Evolutionary conservation across 2,888 invertebrate genomes (phyloP).

Genomic region (Drosophila incognita): DNA sequence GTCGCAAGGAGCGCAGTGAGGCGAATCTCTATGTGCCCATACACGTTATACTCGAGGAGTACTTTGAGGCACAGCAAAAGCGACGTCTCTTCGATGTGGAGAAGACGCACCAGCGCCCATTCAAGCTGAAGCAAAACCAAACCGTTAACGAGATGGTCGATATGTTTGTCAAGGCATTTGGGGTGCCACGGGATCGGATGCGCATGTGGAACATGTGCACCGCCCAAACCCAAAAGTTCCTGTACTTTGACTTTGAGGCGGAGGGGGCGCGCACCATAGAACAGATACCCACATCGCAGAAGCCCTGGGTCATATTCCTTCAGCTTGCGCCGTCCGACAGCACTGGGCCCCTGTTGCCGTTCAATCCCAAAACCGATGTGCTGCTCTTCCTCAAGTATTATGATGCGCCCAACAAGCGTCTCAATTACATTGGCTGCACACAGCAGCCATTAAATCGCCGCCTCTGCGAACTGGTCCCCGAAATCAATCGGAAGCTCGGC

Average conservation of each 20-base stretch:
- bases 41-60: slow-evolving; percentile 92
- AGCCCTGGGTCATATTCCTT: slow-evolving; percentile 93
- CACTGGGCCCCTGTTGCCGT: slow-evolving; percentile 90
- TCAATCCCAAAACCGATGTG: slow-evolving; percentile 95
- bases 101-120: slow-evolving; percentile 92
- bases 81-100: slow-evolving; percentile 98
- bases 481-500: slow-evolving; percentile 94
- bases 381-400: slow-evolving; percentile 88
- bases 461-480: slow-evolving; percentile 93
- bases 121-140: slow-evolving; percentile 95
- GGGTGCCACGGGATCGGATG: slow-evolving; percentile 94
- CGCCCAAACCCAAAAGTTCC: slow-evolving; percentile 89
- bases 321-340: slow-evolving; percentile 94
- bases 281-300: slow-evolving; percentile 88
- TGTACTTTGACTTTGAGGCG: slow-evolving; percentile 92
- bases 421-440: slow-evolving; percentile 98
- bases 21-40: slow-evolving; percentile 94
- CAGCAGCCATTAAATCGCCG: slow-evolving; percentile 93
- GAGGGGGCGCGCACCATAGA: slow-evolving; percentile 88
- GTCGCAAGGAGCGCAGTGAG: slow-evolving; percentile 97
- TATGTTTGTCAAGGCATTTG: slow-evolving; percentile 94
- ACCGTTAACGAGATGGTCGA: slow-evolving; percentile 94
- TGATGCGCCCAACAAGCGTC: slow-evolving; percentile 95
- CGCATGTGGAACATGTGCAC: slow-evolving; percentile 96
- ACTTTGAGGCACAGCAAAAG: slow-evolving; percentile 97